These are phyloP conservation scores for Florisuga fusca DNA, from an alignment of 2,797 vertebrate genomes.

Conservation along the genomic window DNA sequence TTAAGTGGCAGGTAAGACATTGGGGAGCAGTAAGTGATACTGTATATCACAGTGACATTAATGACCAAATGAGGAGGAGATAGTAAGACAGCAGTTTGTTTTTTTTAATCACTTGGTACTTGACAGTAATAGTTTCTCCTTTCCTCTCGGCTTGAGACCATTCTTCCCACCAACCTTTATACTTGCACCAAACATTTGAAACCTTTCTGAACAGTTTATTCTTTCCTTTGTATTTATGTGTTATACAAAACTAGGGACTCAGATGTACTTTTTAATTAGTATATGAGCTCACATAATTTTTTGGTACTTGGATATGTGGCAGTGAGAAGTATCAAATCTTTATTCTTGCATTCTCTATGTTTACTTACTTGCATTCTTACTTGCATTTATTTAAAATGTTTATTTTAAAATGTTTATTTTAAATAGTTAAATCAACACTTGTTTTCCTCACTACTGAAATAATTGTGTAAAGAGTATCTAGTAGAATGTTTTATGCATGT, in stretches of 20 bases:
- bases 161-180: neutral
- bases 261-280: neutral
- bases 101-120: neutral
- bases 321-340: neutral
- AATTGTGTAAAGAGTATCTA: neutral
- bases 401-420: neutral
- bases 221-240: neutral
- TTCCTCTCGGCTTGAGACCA: neutral
- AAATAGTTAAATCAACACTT: neutral
- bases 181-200: neutral
- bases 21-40: neutral
- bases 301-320: neutral
- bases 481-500: rapidly evolving
- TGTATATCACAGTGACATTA: neutral
- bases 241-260: neutral
- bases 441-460: neutral
- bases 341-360: neutral
- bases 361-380: too few species aligned
- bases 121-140: neutral
- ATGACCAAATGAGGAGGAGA: neutral
- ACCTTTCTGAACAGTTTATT: neutral
- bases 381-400: too few species aligned
- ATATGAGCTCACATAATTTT: neutral
- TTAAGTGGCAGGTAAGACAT: neutral
- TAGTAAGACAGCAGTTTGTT: rapidly evolving